Percentiles rank a stretch among this genome's conserved stretches.
phyloP scores from a whole-genome alignment of 1,140 invertebrate species.

The Lutraria rhynchaena region DNA sequence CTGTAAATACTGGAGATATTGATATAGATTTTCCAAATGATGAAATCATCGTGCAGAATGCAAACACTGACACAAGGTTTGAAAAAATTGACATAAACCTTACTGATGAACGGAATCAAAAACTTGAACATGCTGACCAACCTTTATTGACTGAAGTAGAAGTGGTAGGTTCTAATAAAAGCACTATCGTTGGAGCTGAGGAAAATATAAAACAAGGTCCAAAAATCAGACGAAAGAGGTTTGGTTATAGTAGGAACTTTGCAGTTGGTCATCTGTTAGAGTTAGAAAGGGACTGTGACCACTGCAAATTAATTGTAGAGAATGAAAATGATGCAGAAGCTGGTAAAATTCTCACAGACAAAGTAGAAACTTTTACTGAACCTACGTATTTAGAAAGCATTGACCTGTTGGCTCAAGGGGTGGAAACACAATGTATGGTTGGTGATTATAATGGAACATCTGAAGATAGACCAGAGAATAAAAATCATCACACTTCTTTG shows the following conservation, averaged over 20 bases:
- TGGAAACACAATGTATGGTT: too few relatives aligned
- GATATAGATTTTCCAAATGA: background rate
- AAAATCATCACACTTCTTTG: background rate
- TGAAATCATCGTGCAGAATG: background rate
- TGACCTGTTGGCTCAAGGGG: too few relatives aligned
- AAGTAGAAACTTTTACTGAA: too few relatives aligned
- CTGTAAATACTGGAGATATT: background rate
- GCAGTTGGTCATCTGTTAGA: constrained; percentile 35
- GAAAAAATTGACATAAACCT: background rate
- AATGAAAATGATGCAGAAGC: background rate
- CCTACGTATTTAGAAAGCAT: too few relatives aligned
- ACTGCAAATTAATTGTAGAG: too few relatives aligned
- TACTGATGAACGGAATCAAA: background rate
- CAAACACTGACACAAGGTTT: background rate
- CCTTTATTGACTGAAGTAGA: background rate
- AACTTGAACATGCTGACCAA: too few relatives aligned
- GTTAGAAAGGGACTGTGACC: too few relatives aligned
- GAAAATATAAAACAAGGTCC: background rate
- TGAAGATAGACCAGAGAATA: background rate
- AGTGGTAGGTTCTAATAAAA: background rate
- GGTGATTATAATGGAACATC: background rate
- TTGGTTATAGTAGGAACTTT: constrained; percentile 25
- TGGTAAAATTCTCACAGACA: background rate
- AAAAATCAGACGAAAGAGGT: constrained; percentile 20
- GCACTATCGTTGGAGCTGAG: background rate